Evolutionary conservation across 2,797 vertebrate species (phyloP).

Genomic region (Arnoldichthys spilopterus): DNA sequence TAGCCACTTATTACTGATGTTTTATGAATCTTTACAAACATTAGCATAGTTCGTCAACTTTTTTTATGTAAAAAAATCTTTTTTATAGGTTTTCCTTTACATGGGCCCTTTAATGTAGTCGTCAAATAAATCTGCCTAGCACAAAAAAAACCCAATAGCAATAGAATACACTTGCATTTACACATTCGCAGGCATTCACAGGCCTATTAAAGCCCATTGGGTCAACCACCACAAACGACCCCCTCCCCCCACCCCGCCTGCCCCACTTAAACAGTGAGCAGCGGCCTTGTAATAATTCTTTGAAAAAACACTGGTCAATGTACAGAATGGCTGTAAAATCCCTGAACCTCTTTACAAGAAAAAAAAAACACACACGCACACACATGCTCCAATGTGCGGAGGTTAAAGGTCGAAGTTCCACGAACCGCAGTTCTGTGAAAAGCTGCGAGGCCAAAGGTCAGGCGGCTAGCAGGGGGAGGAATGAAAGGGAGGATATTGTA

Average conservation of each 20-base stretch:
- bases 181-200: background rate
- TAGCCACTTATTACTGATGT: too few relatives aligned
- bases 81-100: too few relatives aligned
- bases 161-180: too few relatives aligned
- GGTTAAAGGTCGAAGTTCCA: conserved; percentile 76
- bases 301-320: conserved; percentile 3
- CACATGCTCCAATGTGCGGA: conserved; percentile 60
- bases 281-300: conserved; percentile 18
- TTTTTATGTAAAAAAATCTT: too few relatives aligned
- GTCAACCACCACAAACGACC: background rate
- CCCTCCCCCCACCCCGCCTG: conserved; percentile 3
- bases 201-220: background rate
- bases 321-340: conserved; percentile 45
- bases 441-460: conserved; percentile 75
- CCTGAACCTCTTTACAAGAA: conserved; percentile 52
- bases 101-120: background rate
- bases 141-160: too few relatives aligned
- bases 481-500: conserved; percentile 80
- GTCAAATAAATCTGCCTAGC: background rate
- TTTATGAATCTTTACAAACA: too few relatives aligned
- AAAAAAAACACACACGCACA: conserved; percentile 56
- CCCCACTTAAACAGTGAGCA: conserved; percentile 26
- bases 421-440: conserved; percentile 76
- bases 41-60: too few relatives aligned
- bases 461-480: conserved; percentile 59